Evolutionary conservation across 1,140 invertebrate genomes (phyloP), one percentile per base, ranked within the genome.

Genomic region (Macrostomum lignano): DNA sequence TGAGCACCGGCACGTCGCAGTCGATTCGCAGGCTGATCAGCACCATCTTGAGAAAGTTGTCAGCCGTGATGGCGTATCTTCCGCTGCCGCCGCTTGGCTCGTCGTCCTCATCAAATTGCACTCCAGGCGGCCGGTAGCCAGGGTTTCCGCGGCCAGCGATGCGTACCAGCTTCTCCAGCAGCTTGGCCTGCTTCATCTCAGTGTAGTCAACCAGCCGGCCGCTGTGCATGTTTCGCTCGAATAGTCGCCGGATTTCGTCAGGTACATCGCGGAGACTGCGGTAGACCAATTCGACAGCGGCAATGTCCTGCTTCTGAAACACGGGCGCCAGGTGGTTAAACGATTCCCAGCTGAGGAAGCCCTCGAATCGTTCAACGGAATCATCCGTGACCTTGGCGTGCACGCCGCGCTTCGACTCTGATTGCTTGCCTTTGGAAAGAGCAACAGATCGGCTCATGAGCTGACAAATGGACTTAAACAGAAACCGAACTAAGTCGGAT

Each of bases 341-440:
- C 13, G 44, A 39, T 31, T 40, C 40, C 42, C 42, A 46, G 25
- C 38, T 25, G 13, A 46, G 39, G 42, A 44, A 44, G 3, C 41
- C 38, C 3, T 39, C 25, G 1, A 41, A 26, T 30, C 42, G 17
- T 7, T 33, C 11, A 9, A 35, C 40, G n/a, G n/a, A n/a, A n/a
- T n/a, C n/a, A n/a, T n/a, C n/a, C n/a, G n/a, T n/a, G n/a, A n/a
- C n/a, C n/a, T n/a, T n/a, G n/a, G n/a, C n/a, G n/a, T n/a, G n/a
- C n/a, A n/a, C n/a, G n/a, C n/a, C n/a, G n/a, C n/a, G n/a, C n/a
- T n/a, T n/a, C n/a, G n/a, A n/a, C n/a, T n/a, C n/a, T n/a, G n/a
- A n/a, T n/a, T n/a, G n/a, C n/a, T n/a, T n/a, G n/a, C n/a, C n/a
- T n/a, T n/a, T n/a, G n/a, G n/a, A n/a, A n/a, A n/a, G n/a, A n/a